A percentile compares a stretch with the other conserved stretches of the same genome.
These are phyloP conservation scores for Trachurus trachurus DNA, from an alignment of 2,797 vertebrate species.

Conservation along the genomic window DNA sequence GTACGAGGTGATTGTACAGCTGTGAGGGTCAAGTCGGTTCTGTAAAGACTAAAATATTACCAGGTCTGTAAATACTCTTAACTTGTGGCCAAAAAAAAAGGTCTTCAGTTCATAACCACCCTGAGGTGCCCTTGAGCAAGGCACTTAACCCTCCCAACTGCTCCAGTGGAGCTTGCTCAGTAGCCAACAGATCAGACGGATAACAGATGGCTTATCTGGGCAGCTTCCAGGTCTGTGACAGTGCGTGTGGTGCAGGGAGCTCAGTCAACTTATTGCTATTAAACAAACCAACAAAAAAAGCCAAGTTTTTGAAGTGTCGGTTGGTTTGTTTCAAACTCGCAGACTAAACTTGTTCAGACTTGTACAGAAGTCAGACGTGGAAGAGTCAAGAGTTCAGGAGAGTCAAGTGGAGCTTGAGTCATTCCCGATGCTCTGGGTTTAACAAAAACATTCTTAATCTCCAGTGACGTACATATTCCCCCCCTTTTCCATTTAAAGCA, in stretches of 20 bases:
- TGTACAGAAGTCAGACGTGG: background rate
- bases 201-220: constrained; percentile 26
- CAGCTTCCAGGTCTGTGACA: constrained; percentile 31
- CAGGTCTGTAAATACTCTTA: background rate
- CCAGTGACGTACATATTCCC: background rate
- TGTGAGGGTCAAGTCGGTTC: constrained; percentile 10
- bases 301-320: background rate
- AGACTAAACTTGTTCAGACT: background rate
- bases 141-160: constrained; percentile 32
- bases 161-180: constrained; percentile 3
- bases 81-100: background rate
- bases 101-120: background rate
- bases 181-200: constrained; percentile 5
- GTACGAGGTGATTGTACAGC: background rate
- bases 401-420: background rate
- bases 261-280: background rate
- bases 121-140: constrained; percentile 41
- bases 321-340: background rate
- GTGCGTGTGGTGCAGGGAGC: background rate
- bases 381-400: background rate
- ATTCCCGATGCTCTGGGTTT: background rate
- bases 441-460: constrained; percentile 28
- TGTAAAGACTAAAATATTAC: constrained; percentile 11
- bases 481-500: constrained; percentile 8
- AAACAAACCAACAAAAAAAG: constrained; percentile 4